Evolutionary conservation across 2,797 vertebrate species (phyloP).

Genomic region (Gambusia yucatana): DNA sequence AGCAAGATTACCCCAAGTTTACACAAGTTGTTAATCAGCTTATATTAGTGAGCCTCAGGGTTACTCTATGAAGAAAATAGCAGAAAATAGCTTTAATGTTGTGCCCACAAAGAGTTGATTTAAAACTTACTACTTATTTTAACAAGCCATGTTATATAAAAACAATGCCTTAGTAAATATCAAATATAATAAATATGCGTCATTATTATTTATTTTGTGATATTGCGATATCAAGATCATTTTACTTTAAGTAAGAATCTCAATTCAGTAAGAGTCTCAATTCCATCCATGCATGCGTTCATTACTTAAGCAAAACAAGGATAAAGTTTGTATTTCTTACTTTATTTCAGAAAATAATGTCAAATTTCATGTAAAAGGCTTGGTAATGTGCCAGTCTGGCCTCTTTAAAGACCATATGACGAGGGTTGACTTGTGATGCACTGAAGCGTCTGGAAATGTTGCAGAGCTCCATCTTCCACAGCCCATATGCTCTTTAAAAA

Average conservation of each 20-base stretch:
- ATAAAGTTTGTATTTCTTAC: neutral
- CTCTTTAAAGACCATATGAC: conserved; percentile 65
- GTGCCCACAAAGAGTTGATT: neutral
- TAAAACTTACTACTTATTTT: neutral
- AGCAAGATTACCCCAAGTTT: neutral
- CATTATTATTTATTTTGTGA: neutral
- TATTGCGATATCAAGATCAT: neutral
- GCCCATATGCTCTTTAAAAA: conserved; percentile 79
- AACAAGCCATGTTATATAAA: neutral
- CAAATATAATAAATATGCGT: neutral
- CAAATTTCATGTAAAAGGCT: conserved; percentile 59
- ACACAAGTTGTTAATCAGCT: neutral
- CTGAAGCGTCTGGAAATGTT: conserved; percentile 70
- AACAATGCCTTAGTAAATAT: neutral
- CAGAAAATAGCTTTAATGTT: neutral
- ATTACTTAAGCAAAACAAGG: neutral
- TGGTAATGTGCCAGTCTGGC: conserved; percentile 58
- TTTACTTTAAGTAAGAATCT: neutral
- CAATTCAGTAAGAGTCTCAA: neutral
- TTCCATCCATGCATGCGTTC: too few species aligned
- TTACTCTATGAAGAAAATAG: neutral
- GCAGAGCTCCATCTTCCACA: conserved; percentile 68
- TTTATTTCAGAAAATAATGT: conserved; percentile 6
- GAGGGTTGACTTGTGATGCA: conserved; percentile 68
- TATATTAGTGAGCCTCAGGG: neutral